These are phyloP conservation scores for Drosophila kuntzei DNA, from an alignment of 2,888 invertebrate genomes.

Conservation along the genomic window DNA sequence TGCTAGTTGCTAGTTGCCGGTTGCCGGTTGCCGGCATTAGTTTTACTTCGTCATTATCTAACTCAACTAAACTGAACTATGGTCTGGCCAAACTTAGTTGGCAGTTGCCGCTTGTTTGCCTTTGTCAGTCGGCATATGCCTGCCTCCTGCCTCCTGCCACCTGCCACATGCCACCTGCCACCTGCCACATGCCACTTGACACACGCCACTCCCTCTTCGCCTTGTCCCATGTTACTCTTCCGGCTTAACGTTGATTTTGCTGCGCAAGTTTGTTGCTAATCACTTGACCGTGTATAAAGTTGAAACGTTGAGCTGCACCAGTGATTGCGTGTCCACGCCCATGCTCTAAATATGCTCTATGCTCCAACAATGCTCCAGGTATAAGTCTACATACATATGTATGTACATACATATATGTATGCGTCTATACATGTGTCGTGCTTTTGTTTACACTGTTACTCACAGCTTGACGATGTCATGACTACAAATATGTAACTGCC, in stretches of 20 bases:
- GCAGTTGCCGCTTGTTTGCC: conserved; percentile 69
- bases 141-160: conserved; percentile 10
- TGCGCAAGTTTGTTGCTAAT: conserved; percentile 78
- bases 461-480: conserved; percentile 60
- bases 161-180: conserved; percentile 9
- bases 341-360: conserved; percentile 12
- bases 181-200: conserved; percentile 5
- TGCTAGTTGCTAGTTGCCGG: conserved; percentile 16
- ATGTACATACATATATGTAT: neutral
- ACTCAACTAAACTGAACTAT: conserved; percentile 60
- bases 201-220: conserved; percentile 4
- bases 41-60: conserved; percentile 75
- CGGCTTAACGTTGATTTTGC: conserved; percentile 67
- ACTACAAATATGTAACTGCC: conserved; percentile 52
- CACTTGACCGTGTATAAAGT: conserved; percentile 77
- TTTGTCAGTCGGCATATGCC: conserved; percentile 51
- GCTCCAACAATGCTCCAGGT: neutral
- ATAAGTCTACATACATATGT: neutral
- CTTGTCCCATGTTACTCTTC: conserved; percentile 40
- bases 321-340: conserved; percentile 66
- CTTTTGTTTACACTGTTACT: conserved; percentile 76
- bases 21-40: conserved; percentile 51
- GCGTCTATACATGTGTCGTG: conserved; percentile 15
- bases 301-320: conserved; percentile 62
- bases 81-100: conserved; percentile 62